Conservation (phyloP, 2,888 invertebrate genomes). For the Kryphioiulus occultus region DNA sequence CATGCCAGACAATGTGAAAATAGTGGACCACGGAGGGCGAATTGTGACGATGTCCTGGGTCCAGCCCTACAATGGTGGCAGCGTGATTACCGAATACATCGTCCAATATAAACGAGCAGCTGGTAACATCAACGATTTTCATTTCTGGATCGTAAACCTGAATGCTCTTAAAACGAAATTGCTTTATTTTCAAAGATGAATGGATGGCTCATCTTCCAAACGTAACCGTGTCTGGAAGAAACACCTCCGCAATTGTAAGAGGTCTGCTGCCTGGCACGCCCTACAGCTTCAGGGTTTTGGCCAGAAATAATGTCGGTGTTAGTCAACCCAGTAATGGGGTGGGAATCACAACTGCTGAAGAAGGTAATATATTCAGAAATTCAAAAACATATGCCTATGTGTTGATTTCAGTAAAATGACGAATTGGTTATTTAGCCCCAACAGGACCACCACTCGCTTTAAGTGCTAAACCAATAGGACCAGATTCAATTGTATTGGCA, state of each 20-base stretch:
- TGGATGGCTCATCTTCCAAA: slow-evolving; percentile 52
- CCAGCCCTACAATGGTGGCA: slow-evolving; percentile 51
- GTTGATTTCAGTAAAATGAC: too few species aligned
- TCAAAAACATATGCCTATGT: neutral
- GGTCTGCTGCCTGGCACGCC: slow-evolving; percentile 53
- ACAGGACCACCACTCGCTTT: slow-evolving; percentile 77
- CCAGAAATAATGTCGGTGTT: slow-evolving; percentile 52
- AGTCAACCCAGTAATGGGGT: slow-evolving; percentile 53
- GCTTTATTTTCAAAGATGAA: slow-evolving; percentile 50
- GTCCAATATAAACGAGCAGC: slow-evolving; percentile 54
- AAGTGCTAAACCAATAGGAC: slow-evolving; percentile 74
- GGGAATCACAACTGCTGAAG: slow-evolving; percentile 54
- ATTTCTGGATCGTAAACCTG: neutral
- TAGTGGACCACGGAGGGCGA: slow-evolving; percentile 52
- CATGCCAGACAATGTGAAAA: slow-evolving; percentile 52
- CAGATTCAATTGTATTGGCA: slow-evolving; percentile 74
- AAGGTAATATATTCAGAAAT: slow-evolving; percentile 50
- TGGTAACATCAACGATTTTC: slow-evolving; percentile 46
- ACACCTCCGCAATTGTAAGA: slow-evolving; percentile 51
- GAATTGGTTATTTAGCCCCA: slow-evolving; percentile 66
- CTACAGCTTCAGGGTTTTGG: slow-evolving; percentile 54
- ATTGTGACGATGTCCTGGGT: slow-evolving; percentile 52
- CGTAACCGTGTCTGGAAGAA: slow-evolving; percentile 51
- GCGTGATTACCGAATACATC: slow-evolving; percentile 48
- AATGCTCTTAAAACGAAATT: neutral